Evolutionary conservation across 2,113 vertebrate species (phyloP).

Genomic region (Pomatorhinus ruficollis): DNA sequence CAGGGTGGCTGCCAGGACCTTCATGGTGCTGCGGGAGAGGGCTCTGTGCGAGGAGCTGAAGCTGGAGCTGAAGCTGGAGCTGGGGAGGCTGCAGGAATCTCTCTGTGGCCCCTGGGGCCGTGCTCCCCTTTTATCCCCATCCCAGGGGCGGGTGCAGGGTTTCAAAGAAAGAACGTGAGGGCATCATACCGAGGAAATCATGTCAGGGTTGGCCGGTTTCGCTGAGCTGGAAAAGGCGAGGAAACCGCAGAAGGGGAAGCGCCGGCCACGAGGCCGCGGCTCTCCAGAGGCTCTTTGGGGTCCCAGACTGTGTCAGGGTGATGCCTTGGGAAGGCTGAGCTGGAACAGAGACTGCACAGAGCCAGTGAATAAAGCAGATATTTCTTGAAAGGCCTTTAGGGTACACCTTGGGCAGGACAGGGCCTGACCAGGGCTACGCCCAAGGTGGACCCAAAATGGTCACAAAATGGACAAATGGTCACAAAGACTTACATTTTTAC

Average conservation of each 20-base stretch:
- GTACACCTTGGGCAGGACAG: too few species aligned
- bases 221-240: neutral
- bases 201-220: neutral
- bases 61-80: neutral
- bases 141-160: fast-evolving
- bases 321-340: too few species aligned
- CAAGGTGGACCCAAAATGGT: too few species aligned
- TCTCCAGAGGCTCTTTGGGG: neutral
- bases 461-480: too few species aligned
- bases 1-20: neutral
- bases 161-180: neutral
- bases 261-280: fast-evolving
- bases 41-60: neutral
- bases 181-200: neutral
- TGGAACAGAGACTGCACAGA: too few species aligned
- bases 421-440: too few species aligned
- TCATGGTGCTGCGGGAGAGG: neutral
- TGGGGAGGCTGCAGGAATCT: neutral
- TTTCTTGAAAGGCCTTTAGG: too few species aligned
- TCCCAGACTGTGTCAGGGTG: too few species aligned
- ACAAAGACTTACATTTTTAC: too few species aligned
- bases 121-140: neutral
- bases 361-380: too few species aligned
- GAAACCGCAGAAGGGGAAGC: neutral
- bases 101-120: fast-evolving